Conservation (phyloP, 2,888 invertebrate species). For the Tenthredo notha region DNA sequence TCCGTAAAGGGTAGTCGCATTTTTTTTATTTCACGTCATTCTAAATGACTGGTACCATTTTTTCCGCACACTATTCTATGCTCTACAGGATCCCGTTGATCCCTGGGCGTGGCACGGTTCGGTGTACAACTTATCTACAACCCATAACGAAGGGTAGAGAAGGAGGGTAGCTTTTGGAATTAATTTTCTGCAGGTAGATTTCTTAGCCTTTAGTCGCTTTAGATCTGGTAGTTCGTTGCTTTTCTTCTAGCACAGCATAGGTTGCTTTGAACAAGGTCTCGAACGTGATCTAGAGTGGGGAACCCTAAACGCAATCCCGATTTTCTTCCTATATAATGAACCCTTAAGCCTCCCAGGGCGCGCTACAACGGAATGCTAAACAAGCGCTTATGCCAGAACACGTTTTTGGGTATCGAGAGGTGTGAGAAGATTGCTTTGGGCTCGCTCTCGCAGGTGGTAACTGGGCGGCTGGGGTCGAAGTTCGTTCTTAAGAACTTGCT, state of each 20-base stretch:
- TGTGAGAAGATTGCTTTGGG: slow-evolving; percentile 40
- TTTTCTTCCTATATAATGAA: slow-evolving; percentile 46
- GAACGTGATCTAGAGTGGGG: slow-evolving; percentile 37
- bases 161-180: slow-evolving; percentile 53
- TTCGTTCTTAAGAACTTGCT: slow-evolving; percentile 25
- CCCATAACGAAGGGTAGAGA: not conserved
- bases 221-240: not conserved
- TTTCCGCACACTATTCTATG: slow-evolving; percentile 27
- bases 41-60: slow-evolving; percentile 58
- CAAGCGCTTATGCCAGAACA: slow-evolving; percentile 52
- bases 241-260: not conserved
- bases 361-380: slow-evolving; percentile 48
- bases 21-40: slow-evolving; percentile 63
- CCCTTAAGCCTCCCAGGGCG: slow-evolving; percentile 44
- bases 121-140: slow-evolving; percentile 35
- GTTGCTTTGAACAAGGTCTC: slow-evolving; percentile 17
- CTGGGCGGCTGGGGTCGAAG: slow-evolving; percentile 40
- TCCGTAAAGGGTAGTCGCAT: slow-evolving; percentile 60
- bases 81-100: slow-evolving; percentile 36
- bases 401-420: slow-evolving; percentile 52
- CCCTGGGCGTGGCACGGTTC: slow-evolving; percentile 57
- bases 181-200: slow-evolving; percentile 56
- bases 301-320: slow-evolving; percentile 35
- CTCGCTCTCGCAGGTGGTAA: slow-evolving; percentile 44
- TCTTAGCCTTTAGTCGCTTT: not conserved